A percentile compares a stretch with the other conserved stretches of the same genome.
Evolutionary conservation across 2,888 invertebrate genomes (phyloP).

Genomic region (Brachyptera risi): DNA sequence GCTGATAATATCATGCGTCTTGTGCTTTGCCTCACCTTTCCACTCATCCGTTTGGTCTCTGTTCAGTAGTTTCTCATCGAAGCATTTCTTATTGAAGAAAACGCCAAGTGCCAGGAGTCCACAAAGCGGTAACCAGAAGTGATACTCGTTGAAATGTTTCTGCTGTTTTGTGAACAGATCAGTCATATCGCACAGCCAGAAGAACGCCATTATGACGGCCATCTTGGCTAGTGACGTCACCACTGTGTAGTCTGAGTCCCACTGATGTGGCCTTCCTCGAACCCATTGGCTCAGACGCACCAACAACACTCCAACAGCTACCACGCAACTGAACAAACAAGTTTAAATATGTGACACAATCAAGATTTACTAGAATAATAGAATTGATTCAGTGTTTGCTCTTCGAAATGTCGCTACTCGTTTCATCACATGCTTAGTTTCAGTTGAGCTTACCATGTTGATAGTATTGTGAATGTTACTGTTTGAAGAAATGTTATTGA

Average conservation of each 20-base stretch:
- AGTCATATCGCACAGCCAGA: constrained; percentile 91
- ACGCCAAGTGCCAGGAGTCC: constrained; percentile 89
- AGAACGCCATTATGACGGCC: constrained; percentile 85
- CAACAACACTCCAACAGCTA: not conserved
- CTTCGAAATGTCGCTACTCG: too few species aligned
- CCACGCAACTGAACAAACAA: not conserved
- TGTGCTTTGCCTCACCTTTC: constrained; percentile 57
- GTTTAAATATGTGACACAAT: too few species aligned
- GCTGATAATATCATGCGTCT: too few species aligned
- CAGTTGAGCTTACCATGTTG: too few species aligned
- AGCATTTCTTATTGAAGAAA: constrained; percentile 91
- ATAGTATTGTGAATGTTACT: too few species aligned
- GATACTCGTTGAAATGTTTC: constrained; percentile 93
- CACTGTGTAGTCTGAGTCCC: constrained; percentile 47
- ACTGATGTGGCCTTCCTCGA: not conserved
- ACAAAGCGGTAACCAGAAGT: constrained; percentile 93
- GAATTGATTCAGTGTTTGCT: too few species aligned
- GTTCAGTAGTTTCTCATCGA: constrained; percentile 74
- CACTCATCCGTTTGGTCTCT: constrained; percentile 92
- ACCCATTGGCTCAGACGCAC: not conserved
- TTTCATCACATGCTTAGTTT: too few species aligned
- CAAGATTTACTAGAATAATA: too few species aligned
- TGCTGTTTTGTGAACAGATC: constrained; percentile 99
- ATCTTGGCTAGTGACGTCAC: constrained; percentile 69
- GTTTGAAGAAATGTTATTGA: too few species aligned